These are phyloP conservation scores for Chloroceryle inda DNA, from an alignment of 2,797 vertebrate species.

Conservation along the genomic window DNA sequence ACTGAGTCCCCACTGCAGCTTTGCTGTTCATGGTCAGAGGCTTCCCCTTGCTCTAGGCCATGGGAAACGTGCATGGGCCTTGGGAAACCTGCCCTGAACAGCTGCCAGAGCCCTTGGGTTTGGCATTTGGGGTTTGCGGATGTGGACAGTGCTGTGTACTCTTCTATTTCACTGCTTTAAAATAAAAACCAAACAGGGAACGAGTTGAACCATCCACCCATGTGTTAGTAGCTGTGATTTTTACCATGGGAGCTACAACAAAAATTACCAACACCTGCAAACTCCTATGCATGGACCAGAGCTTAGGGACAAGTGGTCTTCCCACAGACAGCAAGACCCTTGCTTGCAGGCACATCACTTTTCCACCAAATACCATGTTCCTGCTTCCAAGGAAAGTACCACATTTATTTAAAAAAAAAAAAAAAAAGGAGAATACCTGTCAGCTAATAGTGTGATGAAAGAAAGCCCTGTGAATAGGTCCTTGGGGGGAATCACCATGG, in stretches of 20 bases:
- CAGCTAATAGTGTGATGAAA: not conserved
- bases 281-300: not conserved
- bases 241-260: not conserved
- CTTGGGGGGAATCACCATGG: fast-evolving
- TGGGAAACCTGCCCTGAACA: fast-evolving
- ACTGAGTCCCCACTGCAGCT: not conserved
- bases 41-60: not conserved
- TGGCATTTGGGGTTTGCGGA: not conserved
- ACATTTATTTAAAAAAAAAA: no score
- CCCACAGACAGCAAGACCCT: not conserved
- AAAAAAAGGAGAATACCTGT: not conserved
- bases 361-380: not conserved
- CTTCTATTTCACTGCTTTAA: not conserved
- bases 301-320: not conserved
- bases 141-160: no score
- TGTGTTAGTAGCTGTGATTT: fast-evolving
- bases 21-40: not conserved
- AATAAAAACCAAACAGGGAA: fast-evolving
- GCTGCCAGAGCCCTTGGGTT: fast-evolving
- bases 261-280: not conserved
- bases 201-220: not conserved
- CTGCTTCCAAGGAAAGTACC: not conserved
- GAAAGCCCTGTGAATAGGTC: not conserved
- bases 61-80: fast-evolving
- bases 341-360: not conserved